Conservation (phyloP, 1,140 invertebrate species). For the Scylla paramamosain region DNA sequence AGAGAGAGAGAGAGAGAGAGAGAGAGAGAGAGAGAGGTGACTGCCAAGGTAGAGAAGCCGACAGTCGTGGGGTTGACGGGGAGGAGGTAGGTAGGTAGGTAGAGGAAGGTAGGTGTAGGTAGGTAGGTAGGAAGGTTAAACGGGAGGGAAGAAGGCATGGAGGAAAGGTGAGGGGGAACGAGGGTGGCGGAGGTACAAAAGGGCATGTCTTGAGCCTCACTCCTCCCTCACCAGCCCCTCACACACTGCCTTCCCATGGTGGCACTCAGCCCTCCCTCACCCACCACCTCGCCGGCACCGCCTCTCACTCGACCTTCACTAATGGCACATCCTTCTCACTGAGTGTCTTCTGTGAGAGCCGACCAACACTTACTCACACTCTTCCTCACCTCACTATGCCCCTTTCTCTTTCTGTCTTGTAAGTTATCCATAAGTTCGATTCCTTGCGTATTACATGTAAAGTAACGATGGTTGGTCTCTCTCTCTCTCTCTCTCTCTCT, state of each 20-base stretch:
- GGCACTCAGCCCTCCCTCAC: background rate
- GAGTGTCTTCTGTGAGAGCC: background rate
- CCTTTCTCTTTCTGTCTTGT: background rate
- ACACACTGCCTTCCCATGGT: background rate
- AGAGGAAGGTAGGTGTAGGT: background rate
- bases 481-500: no score
- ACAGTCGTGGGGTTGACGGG: background rate
- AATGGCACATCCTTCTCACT: background rate
- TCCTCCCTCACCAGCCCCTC: background rate
- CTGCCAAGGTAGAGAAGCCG: background rate
- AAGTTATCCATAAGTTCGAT: no score
- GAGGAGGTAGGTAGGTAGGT: background rate
- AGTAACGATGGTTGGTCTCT: no score
- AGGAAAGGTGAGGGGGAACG: background rate
- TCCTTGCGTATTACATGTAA: no score
- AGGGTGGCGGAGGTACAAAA: background rate
- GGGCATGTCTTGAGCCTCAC: background rate
- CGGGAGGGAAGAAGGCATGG: no score
- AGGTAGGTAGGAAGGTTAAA: background rate
- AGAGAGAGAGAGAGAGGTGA: slow-evolving; percentile 15
- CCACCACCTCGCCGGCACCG: background rate
- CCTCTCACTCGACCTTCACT: background rate
- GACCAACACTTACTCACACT: background rate
- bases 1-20: slow-evolving; percentile 12
- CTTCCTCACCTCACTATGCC: background rate